Base-by-base conservation (phyloP, 2,888 invertebrate species). In the Pycnomerus fuliginosus region DNA sequence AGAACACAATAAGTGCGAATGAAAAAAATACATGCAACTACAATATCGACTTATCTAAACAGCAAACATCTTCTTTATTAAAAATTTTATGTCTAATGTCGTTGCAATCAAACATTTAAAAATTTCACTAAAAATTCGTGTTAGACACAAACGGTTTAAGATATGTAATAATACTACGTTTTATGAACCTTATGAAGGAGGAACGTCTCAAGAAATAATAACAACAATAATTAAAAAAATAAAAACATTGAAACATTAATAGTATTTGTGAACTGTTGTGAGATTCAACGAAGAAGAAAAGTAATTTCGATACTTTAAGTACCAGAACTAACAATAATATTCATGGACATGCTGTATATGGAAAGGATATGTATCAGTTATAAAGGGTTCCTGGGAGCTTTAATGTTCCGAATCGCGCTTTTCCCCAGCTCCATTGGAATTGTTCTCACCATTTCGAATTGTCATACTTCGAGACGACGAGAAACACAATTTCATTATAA, bases 401-500 rank as follows among this genome's bases (percentile, higher is more conserved):
- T 62, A 64, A 50, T 67, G 59, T 28, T 62, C 62, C 29, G 48
- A 43, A 8, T 51, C 51, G 31, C 46, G 49, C 52, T 58, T 61
- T 3, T 57, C 55, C 27, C 46, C 52, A 12, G 53, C 38, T 34
- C 62, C 67, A 48, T 65, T 67, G 48, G 61, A 55, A 55, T 63
- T 67, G 54, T 68, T 69, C 54, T 72, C 71, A 27, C 69, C 71
- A 48, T 72, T 71, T 50, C 70, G 69, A 60, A 74, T 75, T 57
- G 74, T 70, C 79, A 83, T 77, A 70, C 80, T 73, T 72, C 85
- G 76, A 49, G 86, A 83, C 47, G 93, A 92, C 12, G 96, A 96
- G 81, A 97, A 98, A 72, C 97, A 97, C 61, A 98, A 79, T 77
- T 98, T 98, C 88, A 98, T 90, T 66, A 96, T 91, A 80, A 95